Percentiles rank a stretch among this genome's conserved stretches.
These are phyloP conservation scores for Idris sp. DNA, from an alignment of 1,140 invertebrate genomes.

Conservation along the genomic window DNA sequence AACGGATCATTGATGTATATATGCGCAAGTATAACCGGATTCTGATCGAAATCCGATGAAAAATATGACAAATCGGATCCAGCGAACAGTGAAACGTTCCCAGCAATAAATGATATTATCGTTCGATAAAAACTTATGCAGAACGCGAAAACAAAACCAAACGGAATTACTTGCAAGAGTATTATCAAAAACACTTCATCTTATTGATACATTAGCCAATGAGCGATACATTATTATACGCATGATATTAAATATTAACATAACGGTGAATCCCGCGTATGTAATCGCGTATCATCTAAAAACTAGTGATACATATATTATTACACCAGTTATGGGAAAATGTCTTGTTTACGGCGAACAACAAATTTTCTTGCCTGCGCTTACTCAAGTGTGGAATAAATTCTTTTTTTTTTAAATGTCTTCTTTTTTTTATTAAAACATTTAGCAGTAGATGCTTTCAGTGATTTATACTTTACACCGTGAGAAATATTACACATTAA, in stretches of 20 bases:
- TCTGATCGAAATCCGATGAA: constrained; percentile 62
- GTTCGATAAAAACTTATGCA: constrained; percentile 6
- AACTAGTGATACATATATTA: constrained; percentile 18
- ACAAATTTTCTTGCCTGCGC: constrained; percentile 5
- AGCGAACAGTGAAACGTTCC: constrained; percentile 48
- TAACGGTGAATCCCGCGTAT: constrained; percentile 27
- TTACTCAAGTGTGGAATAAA: constrained; percentile 14
- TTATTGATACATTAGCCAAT: constrained; percentile 47
- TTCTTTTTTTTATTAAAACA: too few relatives aligned
- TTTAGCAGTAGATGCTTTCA: too few relatives aligned
- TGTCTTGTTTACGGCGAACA: constrained; percentile 18
- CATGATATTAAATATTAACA: constrained; percentile 43
- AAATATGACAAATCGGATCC: constrained; percentile 62
- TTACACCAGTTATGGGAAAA: constrained; percentile 41
- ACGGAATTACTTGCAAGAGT: constrained; percentile 11
- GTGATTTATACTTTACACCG: too few relatives aligned
- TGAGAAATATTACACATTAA: too few relatives aligned
- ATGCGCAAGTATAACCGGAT: constrained; percentile 60
- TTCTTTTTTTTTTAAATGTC: too few relatives aligned
- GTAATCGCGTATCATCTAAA: constrained; percentile 28
- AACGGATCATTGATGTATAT: constrained; percentile 53
- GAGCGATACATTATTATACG: constrained; percentile 29
- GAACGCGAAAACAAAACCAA: constrained; percentile 25
- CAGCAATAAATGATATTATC: constrained; percentile 55
- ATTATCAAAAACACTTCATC: constrained; percentile 57